Base-by-base conservation (phyloP, 1,140 invertebrate genomes). In the Tetragonula clypearis region DNA sequence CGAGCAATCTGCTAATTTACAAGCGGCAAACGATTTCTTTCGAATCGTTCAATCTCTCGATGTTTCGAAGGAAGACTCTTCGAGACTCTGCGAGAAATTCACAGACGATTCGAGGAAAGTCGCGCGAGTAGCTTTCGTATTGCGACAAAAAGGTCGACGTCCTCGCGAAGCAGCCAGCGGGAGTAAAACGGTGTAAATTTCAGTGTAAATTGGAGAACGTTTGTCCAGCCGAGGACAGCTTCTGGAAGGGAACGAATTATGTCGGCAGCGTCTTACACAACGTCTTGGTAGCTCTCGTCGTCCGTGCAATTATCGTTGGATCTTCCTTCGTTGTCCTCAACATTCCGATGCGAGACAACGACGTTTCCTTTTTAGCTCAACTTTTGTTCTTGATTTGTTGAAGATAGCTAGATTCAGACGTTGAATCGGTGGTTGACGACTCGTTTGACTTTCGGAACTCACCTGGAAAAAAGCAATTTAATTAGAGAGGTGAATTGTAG, bases 211-310 rank as follows among this genome's bases (percentile, higher is more conserved):
- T 15, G 35, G 26, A 35, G 41, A 30, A 58, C 65, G 65, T 55
- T 41, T 53, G 30, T 30, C 26, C 0, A 6, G 3, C 17, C 15
- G 49, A 58, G n/a, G 49, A 30, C 66, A 73, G 53, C 58, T 81
- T 65, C 30, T 66, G 74, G 88, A 86, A 90, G 71, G 86, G 81
- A 90, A 88, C 76, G 88, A 90, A 90, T 91, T 90, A 90, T 88
- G 90, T 84, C 76, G 35, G 71, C 74, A 86, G 86, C 82, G 74
- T 82, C 77, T 12, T 62, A 23, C 60, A 62, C 86, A 74, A n/a
- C 79, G 55, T 8, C 41, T 68, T 69, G 87, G 73, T 62, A 85
- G 81, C n/a, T 41, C 79, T 90, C 84, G 74, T 78, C 84, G 62
- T 78, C 30, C 80, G 66, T 69, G 87, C 74, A 89, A 86, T 89